Conservation (phyloP, 2,113 vertebrate genomes). For the Daphoenositta chrysoptera region DNA sequence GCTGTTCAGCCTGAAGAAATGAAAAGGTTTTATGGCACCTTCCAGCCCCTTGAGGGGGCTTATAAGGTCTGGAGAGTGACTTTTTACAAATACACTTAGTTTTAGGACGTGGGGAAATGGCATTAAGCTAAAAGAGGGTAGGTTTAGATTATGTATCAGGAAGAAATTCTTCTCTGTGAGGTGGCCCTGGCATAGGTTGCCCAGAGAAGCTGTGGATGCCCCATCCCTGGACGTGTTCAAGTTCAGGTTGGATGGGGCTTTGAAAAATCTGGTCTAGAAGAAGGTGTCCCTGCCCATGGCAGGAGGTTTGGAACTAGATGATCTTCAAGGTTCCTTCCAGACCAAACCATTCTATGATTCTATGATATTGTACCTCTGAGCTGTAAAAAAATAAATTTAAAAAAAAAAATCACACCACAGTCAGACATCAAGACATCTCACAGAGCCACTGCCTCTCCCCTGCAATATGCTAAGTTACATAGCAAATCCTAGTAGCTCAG, state of each 20-base stretch:
- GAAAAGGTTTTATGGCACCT: neutral
- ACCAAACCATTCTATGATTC: neutral
- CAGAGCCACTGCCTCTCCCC: neutral
- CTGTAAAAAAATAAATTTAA: neutral
- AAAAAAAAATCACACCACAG: neutral
- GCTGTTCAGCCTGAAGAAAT: neutral
- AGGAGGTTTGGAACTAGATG: neutral
- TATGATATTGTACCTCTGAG: neutral
- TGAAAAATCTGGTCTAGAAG: neutral
- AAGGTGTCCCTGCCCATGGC: neutral
- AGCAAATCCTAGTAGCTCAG: neutral
- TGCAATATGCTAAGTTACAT: neutral
- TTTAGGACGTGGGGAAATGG: neutral
- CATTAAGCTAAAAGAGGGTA: neutral
- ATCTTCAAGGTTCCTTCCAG: neutral
- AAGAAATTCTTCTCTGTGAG: neutral
- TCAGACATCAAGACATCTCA: neutral
- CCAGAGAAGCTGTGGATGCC: neutral
- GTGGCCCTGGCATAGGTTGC: neutral
- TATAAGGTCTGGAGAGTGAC: neutral
- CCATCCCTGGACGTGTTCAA: neutral
- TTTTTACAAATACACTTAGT: neutral
- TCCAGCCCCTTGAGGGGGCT: neutral
- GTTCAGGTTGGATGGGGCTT: neutral
- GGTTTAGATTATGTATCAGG: neutral